Conservation (phyloP, 2,797 vertebrate genomes). For the Cossypha dichroa region DNA sequence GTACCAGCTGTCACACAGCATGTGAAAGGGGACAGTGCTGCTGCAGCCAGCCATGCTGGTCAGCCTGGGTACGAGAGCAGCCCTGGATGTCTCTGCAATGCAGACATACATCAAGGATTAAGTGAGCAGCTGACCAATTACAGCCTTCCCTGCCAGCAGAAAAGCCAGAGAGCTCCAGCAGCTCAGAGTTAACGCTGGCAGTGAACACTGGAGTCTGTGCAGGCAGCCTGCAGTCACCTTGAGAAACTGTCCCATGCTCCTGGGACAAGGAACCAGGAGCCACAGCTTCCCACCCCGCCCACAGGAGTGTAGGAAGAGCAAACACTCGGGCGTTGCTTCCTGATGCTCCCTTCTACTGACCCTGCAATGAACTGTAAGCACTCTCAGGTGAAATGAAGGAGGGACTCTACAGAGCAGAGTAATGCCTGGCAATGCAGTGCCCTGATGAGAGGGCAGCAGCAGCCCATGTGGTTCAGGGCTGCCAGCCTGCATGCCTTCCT, state of each 20-base stretch:
- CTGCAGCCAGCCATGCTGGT: constrained; percentile 27
- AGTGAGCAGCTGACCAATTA: constrained; percentile 53
- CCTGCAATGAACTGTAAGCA: background rate
- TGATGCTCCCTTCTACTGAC: background rate
- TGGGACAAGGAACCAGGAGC: background rate
- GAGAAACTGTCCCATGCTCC: background rate
- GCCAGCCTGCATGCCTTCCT: background rate
- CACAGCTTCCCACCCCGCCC: background rate
- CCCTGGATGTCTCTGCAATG: constrained; percentile 49
- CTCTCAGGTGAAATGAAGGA: background rate
- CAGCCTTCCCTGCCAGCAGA: background rate
- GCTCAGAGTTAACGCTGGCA: background rate
- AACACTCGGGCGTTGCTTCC: background rate
- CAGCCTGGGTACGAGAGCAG: constrained; percentile 8
- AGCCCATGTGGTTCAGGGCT: background rate
- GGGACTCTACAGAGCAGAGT: background rate
- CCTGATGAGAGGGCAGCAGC: background rate
- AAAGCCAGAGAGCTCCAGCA: background rate
- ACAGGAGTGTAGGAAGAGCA: background rate
- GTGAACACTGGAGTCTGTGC: background rate
- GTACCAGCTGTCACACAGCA: background rate
- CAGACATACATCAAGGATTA: constrained; percentile 50
- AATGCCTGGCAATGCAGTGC: background rate
- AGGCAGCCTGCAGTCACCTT: constrained; percentile 29
- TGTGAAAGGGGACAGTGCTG: background rate